These are phyloP conservation scores for Poecilus cupreus DNA, from an alignment of 2,888 invertebrate species.

Conservation along the genomic window DNA sequence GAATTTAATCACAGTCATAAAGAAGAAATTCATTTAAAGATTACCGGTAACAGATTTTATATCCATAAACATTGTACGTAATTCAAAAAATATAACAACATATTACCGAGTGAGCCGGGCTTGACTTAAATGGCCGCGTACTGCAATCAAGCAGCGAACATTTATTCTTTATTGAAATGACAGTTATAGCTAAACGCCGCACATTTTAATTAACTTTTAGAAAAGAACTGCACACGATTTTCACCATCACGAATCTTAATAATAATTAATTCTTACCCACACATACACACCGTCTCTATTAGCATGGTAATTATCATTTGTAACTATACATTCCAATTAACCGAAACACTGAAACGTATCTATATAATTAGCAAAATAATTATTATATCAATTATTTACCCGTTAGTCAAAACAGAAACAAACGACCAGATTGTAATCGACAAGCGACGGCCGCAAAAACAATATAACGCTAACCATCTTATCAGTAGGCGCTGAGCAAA, in stretches of 20 bases:
- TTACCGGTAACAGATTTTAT: conserved; percentile 9
- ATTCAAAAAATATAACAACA: conserved; percentile 1
- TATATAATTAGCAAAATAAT: conserved; percentile 48
- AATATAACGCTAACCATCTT: background rate
- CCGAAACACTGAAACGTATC: conserved; percentile 40
- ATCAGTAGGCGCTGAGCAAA: background rate
- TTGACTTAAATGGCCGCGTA: background rate
- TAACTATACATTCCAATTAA: conserved; percentile 47
- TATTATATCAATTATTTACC: conserved; percentile 48
- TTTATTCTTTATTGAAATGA: conserved; percentile 18
- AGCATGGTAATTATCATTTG: conserved; percentile 38
- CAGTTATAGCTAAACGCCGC: conserved; percentile 2
- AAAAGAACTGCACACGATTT: conserved; percentile 21
- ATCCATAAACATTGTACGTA: conserved; percentile 10
- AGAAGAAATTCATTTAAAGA: background rate
- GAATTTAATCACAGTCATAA: conserved; percentile 9
- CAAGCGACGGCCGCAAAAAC: conserved; percentile 12
- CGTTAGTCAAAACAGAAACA: conserved; percentile 7
- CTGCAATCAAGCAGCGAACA: background rate
- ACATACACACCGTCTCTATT: conserved; percentile 26
- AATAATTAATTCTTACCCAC: conserved; percentile 30
- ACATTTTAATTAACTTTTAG: conserved; percentile 44
- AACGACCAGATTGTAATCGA: conserved; percentile 10
- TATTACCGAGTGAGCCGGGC: background rate
- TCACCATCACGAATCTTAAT: conserved; percentile 23